These are phyloP conservation scores for Antrozous pallidus DNA, from an alignment of 2,797 vertebrate genomes.

Conservation along the genomic window DNA sequence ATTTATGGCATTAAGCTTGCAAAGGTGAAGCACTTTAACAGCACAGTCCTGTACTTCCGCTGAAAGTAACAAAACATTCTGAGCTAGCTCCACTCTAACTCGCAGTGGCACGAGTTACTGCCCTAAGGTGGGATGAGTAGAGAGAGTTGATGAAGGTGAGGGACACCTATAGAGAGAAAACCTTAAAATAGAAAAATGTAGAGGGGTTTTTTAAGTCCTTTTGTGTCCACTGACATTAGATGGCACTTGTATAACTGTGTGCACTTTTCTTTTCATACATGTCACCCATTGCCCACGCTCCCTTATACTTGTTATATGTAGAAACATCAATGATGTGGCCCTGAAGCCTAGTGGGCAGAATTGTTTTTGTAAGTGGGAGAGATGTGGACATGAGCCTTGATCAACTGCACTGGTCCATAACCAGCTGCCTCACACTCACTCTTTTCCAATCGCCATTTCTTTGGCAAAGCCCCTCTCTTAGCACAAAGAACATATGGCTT, in stretches of 20 bases:
- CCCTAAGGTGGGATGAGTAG: background rate
- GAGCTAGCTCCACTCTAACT: no score
- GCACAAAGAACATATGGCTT: background rate
- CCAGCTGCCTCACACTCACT: background rate
- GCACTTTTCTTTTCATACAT: rapidly evolving
- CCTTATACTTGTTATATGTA: background rate
- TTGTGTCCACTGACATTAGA: background rate
- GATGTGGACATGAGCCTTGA: background rate
- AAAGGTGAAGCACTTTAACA: background rate
- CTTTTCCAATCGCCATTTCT: rapidly evolving
- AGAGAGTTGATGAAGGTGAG: background rate
- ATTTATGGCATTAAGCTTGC: background rate
- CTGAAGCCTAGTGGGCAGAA: background rate
- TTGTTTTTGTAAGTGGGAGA: background rate
- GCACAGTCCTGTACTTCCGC: background rate
- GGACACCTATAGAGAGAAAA: background rate
- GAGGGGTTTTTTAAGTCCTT: background rate
- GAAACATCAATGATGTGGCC: background rate
- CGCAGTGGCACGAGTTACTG: background rate
- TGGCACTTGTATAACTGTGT: rapidly evolving
- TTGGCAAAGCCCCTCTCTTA: background rate
- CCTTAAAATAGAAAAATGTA: background rate
- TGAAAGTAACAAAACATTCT: background rate
- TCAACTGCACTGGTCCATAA: background rate
- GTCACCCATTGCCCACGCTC: background rate